A percentile compares a stretch with the other conserved stretches of the same genome.
phyloP scores from a whole-genome alignment of 2,113 vertebrate species.

The Lepus europaeus region DNA sequence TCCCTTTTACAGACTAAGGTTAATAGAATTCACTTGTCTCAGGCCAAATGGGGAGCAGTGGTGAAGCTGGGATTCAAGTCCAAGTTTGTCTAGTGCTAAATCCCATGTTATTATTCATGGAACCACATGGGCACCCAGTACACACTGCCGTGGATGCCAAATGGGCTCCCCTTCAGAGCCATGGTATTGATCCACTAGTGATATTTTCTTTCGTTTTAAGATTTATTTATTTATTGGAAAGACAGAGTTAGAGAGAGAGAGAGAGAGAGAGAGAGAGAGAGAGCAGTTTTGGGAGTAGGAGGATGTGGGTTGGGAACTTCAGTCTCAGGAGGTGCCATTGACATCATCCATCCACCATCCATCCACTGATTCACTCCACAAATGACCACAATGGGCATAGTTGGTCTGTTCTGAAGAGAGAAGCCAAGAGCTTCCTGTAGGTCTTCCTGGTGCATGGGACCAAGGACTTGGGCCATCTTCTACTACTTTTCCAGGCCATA shows the following conservation, averaged over 20 bases:
- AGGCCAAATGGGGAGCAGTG: background rate
- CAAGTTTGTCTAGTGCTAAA: background rate
- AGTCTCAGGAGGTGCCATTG: background rate
- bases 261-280: too few species aligned
- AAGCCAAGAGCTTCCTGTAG: too few species aligned
- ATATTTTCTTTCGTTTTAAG: background rate
- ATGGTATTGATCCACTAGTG: background rate
- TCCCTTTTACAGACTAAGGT: background rate
- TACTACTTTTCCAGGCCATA: too few species aligned
- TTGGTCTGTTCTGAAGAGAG: too few species aligned
- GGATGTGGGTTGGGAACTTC: background rate
- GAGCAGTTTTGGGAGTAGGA: constrained; percentile 21
- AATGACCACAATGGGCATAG: too few species aligned
- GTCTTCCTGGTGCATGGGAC: too few species aligned
- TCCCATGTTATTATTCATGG: background rate
- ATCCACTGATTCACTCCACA: too few species aligned
- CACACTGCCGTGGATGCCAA: background rate
- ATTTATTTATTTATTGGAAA: too few species aligned
- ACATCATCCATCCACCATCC: background rate
- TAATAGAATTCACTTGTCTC: background rate
- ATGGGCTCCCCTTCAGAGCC: background rate
- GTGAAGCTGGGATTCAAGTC: background rate
- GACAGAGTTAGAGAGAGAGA: too few species aligned
- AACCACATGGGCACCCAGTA: background rate
- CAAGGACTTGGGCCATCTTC: too few species aligned